Base-by-base conservation (phyloP, 2,113 vertebrate species). In the Brienomyrus brachyistius region DNA sequence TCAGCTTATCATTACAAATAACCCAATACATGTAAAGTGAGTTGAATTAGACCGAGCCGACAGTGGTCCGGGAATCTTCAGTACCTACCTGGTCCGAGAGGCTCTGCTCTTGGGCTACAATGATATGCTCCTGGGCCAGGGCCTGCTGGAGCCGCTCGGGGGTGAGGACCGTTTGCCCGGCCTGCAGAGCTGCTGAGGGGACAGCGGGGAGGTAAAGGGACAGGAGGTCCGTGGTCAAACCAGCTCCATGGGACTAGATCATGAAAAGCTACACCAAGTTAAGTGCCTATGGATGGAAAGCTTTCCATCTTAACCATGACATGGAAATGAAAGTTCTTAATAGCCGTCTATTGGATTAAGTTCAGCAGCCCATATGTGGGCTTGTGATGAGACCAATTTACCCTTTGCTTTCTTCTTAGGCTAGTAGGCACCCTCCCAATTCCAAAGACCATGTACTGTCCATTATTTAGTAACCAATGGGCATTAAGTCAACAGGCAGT, bases 71-170 rank as follows among this genome's bases (percentile, higher is more conserved):
- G 17, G 35, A 5, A 35, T 80, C 74, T 80, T 19, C 82, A 17
- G 54, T 54, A 23, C 23, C 45, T 91, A 99, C 98, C 97, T 98
- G 97, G 92, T 97, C 95, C 23, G 96, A 92, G 52, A 98, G 93
- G 0, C 95, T 91, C 92, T 98, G 98, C 86, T 98, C 98, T 92
- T 99, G 98, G 0, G 98, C 94, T 0, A 99, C 96, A 0, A 99
- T 98, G 91, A 99, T 98, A 94, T 99, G 98, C 2, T 99, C 98
- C 91, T 97, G 97, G 48, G 96, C 96, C 90, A 99, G 93, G 0
- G 97, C 96, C 93, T 98, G 97, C 93, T 97, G 97, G 50, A 98
- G 92, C 74, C 93, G 91, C 90, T 98, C 97, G 0, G 97, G 95
- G 83, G 95, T 96, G 93, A 99, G 95, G 87, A 97, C 95, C 0